Evolutionary conservation across 2,888 invertebrate species (phyloP).

Genomic region (Drosophila rubida): DNA sequence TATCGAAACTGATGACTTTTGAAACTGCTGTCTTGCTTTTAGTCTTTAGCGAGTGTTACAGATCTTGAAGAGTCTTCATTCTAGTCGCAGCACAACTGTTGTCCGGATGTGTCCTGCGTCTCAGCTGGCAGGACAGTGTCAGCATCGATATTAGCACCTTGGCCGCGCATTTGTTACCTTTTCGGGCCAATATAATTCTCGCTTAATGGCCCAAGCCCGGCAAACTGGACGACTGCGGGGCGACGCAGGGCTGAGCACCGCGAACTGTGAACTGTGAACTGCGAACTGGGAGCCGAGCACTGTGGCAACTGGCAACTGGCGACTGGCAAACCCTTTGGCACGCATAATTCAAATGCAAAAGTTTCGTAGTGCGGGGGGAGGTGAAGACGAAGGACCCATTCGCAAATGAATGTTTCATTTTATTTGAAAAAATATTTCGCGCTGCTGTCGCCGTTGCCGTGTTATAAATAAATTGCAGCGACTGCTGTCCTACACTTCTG

Average conservation of each 20-base stretch:
- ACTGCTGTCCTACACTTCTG: conserved; percentile 39
- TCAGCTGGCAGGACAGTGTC: conserved; percentile 5
- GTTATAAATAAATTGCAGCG: conserved; percentile 61
- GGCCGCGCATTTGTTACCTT: conserved; percentile 59
- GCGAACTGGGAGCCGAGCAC: conserved; percentile 22
- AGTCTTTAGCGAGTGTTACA: too few relatives aligned
- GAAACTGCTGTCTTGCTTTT: too few relatives aligned
- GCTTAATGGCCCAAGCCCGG: conserved; percentile 60
- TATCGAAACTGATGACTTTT: too few relatives aligned
- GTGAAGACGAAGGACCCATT: conserved; percentile 39
- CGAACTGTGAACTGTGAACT: neutral
- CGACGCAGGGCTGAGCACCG: too few relatives aligned
- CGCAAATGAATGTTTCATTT: conserved; percentile 74
- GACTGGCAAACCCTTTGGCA: conserved; percentile 63
- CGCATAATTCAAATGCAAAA: conserved; percentile 74
- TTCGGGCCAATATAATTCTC: conserved; percentile 70
- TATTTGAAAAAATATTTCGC: conserved; percentile 57
- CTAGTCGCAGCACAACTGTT: neutral
- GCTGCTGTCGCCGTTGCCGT: conserved; percentile 26
- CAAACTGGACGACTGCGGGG: neutral
- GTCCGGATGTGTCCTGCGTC: neutral
- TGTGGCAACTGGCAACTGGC: conserved; percentile 26
- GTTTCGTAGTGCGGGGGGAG: conserved; percentile 42
- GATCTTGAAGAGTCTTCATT: neutral
- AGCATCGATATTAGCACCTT: conserved; percentile 70